Percentiles rank a stretch among this genome's conserved stretches.
phyloP scores from a whole-genome alignment of 2,797 vertebrate genomes.

The Coracias cyanogaster region DNA sequence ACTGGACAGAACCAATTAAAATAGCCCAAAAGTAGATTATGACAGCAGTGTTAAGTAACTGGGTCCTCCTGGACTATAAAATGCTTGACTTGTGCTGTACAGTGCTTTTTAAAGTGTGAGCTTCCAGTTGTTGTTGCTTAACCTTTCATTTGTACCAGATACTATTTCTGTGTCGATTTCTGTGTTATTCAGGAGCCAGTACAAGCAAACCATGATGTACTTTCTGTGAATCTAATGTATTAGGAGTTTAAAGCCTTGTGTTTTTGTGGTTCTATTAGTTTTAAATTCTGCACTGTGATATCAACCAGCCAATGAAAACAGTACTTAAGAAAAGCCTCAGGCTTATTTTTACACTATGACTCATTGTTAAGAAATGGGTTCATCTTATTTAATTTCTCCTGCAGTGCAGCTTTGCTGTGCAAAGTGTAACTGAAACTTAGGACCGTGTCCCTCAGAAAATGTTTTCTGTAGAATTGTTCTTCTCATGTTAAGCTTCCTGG shows the following conservation, averaged over 20 bases:
- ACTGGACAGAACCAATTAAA: not conserved
- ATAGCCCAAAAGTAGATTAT: not conserved
- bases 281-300: not conserved
- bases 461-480: not conserved
- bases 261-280: slow-evolving; percentile 12
- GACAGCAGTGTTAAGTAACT: not conserved
- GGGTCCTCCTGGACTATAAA: not conserved
- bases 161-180: not conserved
- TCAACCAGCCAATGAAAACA: slow-evolving; percentile 18
- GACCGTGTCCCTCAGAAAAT: not conserved
- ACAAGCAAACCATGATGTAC: not conserved
- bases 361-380: slow-evolving; percentile 56
- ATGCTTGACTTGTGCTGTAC: not conserved
- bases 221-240: slow-evolving; percentile 5
- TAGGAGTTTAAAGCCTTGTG: slow-evolving; percentile 1
- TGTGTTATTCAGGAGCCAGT: not conserved
- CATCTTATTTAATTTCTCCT: slow-evolving; percentile 52
- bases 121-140: not conserved
- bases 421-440: not conserved
- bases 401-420: slow-evolving; percentile 15
- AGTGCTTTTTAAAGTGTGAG: not conserved
- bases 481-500: not conserved
- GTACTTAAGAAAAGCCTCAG: slow-evolving; percentile 44
- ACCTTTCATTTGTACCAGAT: not conserved
- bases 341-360: slow-evolving; percentile 33